A percentile compares a stretch with the other conserved stretches of the same genome.
phyloP scores from a whole-genome alignment of 2,113 vertebrate species.

The Chlorodrepanis virens region DNA sequence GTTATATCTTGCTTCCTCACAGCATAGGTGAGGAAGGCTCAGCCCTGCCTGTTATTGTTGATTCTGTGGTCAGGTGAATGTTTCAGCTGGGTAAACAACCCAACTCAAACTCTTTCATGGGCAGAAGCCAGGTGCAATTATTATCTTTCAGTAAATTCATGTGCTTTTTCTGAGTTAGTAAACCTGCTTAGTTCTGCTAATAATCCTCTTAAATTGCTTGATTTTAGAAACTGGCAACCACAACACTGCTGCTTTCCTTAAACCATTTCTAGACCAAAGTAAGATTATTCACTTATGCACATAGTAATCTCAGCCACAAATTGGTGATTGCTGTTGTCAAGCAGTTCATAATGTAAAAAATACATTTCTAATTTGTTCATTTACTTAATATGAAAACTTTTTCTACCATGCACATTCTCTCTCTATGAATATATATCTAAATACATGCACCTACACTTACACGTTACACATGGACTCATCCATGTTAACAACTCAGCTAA shows the following conservation, averaged over 20 bases:
- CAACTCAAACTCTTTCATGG: background rate
- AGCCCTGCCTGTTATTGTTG: background rate
- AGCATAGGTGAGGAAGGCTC: background rate
- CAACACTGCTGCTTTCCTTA: background rate
- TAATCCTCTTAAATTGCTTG: background rate
- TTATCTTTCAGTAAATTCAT: background rate
- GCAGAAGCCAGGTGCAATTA: background rate
- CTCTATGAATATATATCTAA: background rate
- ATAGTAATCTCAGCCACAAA: background rate
- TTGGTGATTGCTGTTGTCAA: background rate
- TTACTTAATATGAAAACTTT: background rate
- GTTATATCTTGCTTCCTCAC: background rate
- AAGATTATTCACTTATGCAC: background rate
- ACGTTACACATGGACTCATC: background rate
- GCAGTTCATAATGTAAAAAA: background rate
- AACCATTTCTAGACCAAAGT: background rate
- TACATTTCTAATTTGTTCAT: background rate
- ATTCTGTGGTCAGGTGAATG: background rate
- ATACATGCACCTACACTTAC: background rate
- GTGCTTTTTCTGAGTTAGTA: background rate
- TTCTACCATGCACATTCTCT: accelerated
- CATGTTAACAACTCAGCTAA: background rate
- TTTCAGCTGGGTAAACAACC: background rate
- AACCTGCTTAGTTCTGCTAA: background rate
- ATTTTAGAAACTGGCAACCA: background rate